phyloP scores from a whole-genome alignment of 1,140 invertebrate genomes.

The Lepidurus packardi region DNA sequence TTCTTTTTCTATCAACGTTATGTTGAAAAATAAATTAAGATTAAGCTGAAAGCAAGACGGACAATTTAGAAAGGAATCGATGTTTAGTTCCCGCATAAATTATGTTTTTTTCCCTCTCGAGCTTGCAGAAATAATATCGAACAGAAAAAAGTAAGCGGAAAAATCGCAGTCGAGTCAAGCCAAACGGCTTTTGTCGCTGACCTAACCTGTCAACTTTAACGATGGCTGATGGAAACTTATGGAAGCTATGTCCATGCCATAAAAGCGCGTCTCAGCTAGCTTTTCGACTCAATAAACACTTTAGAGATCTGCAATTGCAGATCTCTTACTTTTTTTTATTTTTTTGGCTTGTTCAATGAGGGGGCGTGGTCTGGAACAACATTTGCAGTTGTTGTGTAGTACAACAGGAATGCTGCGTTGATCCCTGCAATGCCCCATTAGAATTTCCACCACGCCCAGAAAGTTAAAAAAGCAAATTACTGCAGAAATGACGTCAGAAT shows the following conservation, averaged over 20 bases:
- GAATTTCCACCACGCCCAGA: not conserved
- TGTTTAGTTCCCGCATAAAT: not conserved
- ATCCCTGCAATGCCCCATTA: not conserved
- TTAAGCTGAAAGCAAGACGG: not conserved
- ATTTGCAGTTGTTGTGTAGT: too few relatives aligned
- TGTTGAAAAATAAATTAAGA: not conserved
- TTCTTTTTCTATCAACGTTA: not conserved
- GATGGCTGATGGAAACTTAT: constrained; percentile 1
- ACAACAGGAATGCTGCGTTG: too few relatives aligned
- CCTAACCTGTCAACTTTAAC: constrained; percentile 17
- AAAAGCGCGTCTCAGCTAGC: not conserved
- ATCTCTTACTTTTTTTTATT: not conserved
- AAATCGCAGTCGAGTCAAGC: not conserved
- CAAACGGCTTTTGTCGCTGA: constrained; percentile 16
- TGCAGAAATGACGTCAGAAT: constrained; percentile 5
- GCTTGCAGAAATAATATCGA: not conserved
- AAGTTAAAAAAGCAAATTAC: not conserved
- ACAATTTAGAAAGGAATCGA: not conserved
- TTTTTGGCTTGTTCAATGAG: not conserved
- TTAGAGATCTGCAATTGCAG: constrained; percentile 15
- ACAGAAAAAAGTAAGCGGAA: not conserved
- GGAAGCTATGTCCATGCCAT: not conserved
- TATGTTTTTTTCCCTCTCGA: not conserved
- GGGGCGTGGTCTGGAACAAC: not conserved
- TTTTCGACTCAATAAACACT: constrained; percentile 5